phyloP scores from a whole-genome alignment of 1,140 invertebrate genomes.

The Drosophila lacertosa region DNA sequence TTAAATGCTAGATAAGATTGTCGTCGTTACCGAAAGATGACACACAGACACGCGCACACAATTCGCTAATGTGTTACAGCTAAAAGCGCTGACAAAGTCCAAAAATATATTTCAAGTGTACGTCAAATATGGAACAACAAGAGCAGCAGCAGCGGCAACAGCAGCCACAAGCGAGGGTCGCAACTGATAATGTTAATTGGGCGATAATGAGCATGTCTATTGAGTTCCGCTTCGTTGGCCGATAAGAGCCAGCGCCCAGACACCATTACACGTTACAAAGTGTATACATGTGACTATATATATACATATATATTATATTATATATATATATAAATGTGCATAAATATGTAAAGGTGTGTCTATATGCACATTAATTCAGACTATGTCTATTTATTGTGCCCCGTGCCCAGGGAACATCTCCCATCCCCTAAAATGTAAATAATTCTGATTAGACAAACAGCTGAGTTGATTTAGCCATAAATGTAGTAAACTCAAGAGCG shows the following conservation, averaged over 20 bases:
- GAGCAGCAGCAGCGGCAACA: conserved; percentile 1
- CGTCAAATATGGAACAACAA: conserved; percentile 29
- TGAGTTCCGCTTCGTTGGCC: conserved; percentile 42
- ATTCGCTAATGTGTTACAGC: conserved; percentile 8
- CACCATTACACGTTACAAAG: conserved; percentile 8
- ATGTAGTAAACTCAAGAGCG: too few species aligned
- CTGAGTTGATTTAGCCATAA: too few species aligned
- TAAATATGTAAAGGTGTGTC: too few species aligned
- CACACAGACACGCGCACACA: not conserved
- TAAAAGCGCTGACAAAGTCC: conserved; percentile 24
- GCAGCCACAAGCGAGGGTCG: conserved; percentile 26
- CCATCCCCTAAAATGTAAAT: too few species aligned
- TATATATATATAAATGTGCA: not conserved
- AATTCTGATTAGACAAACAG: too few species aligned
- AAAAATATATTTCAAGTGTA: conserved; percentile 25
- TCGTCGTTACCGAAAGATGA: not conserved
- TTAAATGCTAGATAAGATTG: conserved; percentile 33
- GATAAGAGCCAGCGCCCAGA: conserved; percentile 18
- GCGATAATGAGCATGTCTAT: conserved; percentile 38
- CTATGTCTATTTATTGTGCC: too few species aligned
- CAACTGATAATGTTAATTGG: conserved; percentile 47
- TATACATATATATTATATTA: not conserved
- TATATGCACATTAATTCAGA: too few species aligned
- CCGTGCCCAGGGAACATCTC: too few species aligned
- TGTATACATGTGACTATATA: not conserved